Conservation (phyloP, 1,140 invertebrate species). For the Bradynema listronoti region DNA sequence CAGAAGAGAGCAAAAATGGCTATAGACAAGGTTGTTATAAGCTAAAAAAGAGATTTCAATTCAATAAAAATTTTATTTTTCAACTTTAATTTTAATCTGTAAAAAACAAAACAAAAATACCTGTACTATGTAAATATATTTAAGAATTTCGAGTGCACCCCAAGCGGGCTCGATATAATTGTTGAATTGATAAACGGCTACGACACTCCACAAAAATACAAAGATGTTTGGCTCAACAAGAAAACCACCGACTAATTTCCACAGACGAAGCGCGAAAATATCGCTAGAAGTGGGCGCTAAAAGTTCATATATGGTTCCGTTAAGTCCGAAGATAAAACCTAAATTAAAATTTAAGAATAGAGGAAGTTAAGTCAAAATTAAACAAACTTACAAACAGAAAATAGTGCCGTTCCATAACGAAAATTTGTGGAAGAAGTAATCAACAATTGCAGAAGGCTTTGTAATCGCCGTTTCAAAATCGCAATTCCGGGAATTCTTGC, state of each 20-base stretch:
- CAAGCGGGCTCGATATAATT: conserved; percentile 44
- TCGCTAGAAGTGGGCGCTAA: conserved; percentile 24
- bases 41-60: conserved; percentile 26
- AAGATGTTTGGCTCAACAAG: conserved; percentile 40
- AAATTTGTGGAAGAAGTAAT: too few relatives aligned
- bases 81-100: not conserved
- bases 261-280: conserved; percentile 30
- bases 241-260: conserved; percentile 27
- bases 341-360: too few relatives aligned
- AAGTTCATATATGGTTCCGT: conserved; percentile 25
- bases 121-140: conserved; percentile 30
- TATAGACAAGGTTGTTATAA: conserved; percentile 30
- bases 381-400: too few relatives aligned
- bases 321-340: conserved; percentile 27
- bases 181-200: conserved; percentile 36
- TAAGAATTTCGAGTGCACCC: conserved; percentile 42
- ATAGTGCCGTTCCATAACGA: too few relatives aligned
- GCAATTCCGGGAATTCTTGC: too few relatives aligned
- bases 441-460: too few relatives aligned
- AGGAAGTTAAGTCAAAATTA: too few relatives aligned
- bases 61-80: not conserved
- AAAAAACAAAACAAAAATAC: conserved; percentile 16
- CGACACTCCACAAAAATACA: conserved; percentile 43
- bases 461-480: too few relatives aligned
- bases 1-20: conserved; percentile 24